Base-by-base conservation (phyloP, 2,797 vertebrate species). In the Jordanella pulchra region DNA sequence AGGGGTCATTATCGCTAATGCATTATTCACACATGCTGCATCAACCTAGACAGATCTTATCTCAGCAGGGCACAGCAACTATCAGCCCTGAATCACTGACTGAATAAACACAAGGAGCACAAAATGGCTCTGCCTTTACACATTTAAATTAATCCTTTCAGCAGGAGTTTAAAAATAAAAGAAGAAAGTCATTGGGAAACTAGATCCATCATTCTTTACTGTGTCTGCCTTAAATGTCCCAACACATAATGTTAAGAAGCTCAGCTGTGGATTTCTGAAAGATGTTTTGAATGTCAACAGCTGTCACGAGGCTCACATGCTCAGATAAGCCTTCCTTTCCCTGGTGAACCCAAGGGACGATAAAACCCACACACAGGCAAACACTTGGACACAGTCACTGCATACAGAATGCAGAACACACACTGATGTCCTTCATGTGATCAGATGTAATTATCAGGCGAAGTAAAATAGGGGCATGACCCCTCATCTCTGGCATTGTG, bases 1-100 rank as follows among this genome's bases (percentile, higher is more conserved):
- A 76, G 77, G 87, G 89, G 89, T 89, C 89, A 88, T 87, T 86
- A 76, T 89, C 79, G 86, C 83, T 86, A 72, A 89, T 92, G 86
- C 87, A 92, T 91, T 88, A 91, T 91, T 91, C 89, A 93, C 75
- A 84, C 82, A 65, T 30, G 67, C 82, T 73, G 79, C 82, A 81
- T 90, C 87, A 76, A 85, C 84, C 81, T 55, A 83, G 84, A 89
- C 79, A 75, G 83, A 83, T 87, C 75, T 80, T 84, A 91, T 90
- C 85, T 86, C 66, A 30, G 71, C 81, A 85, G 80, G 84, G 81
- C 74, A 79, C 81, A 69, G 83, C 76, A 55, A 68, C 84, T 1
- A 50, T 86, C 77, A 81, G 81, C 80, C 67, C 71, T n/a, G 79
- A 42, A 74, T 81, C 78, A 74, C 78, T 64, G 75, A 32, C 73